These are phyloP conservation scores for Ranitomeya variabilis DNA, from an alignment of 2,113 vertebrate genomes.

Conservation along the genomic window DNA sequence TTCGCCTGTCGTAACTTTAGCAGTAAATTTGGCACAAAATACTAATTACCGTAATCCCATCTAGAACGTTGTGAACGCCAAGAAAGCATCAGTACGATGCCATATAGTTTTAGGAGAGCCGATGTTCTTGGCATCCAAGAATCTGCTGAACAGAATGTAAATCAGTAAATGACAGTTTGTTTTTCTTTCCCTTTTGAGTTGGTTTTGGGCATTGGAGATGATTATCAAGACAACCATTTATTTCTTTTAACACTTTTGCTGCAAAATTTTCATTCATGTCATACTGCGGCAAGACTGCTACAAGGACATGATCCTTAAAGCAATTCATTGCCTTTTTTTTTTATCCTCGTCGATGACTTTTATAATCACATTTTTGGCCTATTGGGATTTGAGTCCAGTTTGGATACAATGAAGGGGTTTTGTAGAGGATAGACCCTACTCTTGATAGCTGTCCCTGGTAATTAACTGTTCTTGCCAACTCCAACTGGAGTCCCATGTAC, in stretches of 20 bases:
- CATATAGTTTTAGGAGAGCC: slow-evolving; percentile 1
- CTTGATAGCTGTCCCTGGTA: too few relatives aligned
- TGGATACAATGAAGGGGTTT: too few relatives aligned
- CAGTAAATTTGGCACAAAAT: slow-evolving; percentile 28
- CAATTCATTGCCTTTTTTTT: too few relatives aligned
- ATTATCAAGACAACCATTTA: not conserved
- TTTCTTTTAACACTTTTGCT: not conserved
- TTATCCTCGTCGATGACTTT: too few relatives aligned
- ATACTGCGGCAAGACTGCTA: not conserved
- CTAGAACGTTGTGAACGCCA: slow-evolving; percentile 29
- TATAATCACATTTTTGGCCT: too few relatives aligned
- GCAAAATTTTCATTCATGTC: not conserved
- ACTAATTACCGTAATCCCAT: slow-evolving; percentile 48
- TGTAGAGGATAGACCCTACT: too few relatives aligned
- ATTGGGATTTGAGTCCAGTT: too few relatives aligned
- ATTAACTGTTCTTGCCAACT: too few relatives aligned
- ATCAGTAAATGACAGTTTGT: slow-evolving; percentile 4
- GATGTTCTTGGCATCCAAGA: slow-evolving; percentile 32
- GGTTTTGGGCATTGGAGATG: not conserved
- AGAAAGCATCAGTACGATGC: slow-evolving; percentile 31
- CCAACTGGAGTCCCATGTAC: too few relatives aligned
- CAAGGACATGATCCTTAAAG: too few relatives aligned
- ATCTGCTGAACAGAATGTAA: slow-evolving; percentile 9
- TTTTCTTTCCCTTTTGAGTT: slow-evolving; percentile 12
- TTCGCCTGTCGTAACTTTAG: not conserved